These are phyloP conservation scores for Eonycteris spelaea DNA, from an alignment of 2,113 vertebrate species.

Conservation along the genomic window DNA sequence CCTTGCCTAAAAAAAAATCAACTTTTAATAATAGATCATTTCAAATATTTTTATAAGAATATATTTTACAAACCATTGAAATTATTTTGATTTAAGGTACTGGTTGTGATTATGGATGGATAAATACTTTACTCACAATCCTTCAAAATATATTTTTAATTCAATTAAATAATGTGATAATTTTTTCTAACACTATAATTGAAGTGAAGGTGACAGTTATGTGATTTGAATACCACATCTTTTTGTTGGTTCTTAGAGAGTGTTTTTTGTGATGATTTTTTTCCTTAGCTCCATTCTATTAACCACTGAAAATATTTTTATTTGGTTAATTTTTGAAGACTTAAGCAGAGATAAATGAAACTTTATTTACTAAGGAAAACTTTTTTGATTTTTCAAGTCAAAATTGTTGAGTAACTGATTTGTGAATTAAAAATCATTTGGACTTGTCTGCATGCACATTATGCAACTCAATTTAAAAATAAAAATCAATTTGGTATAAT, in stretches of 20 bases:
- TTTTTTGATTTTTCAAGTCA: neutral
- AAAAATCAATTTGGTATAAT: neutral
- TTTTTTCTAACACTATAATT: neutral
- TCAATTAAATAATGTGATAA: neutral
- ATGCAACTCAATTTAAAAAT: neutral
- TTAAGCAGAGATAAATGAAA: neutral
- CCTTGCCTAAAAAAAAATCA: too few relatives aligned
- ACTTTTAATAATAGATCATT: too few relatives aligned
- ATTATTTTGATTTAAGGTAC: neutral
- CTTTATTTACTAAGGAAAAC: neutral
- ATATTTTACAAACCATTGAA: neutral
- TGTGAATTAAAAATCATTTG: neutral
- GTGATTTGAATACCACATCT: neutral
- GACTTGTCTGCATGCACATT: neutral
- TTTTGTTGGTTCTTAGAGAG: neutral
- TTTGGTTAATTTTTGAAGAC: neutral
- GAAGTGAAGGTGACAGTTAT: neutral
- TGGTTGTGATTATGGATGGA: neutral
- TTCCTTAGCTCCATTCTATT: neutral
- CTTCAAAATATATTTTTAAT: slow-evolving; percentile 11
- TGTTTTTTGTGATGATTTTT: neutral
- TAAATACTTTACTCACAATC: neutral
- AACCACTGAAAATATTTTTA: neutral
- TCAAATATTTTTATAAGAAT: neutral
- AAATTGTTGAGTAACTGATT: neutral